Percentiles rank a stretch among this genome's conserved stretches.
Evolutionary conservation across 2,113 vertebrate genomes (phyloP).

Genomic region (Cygnus atratus): DNA sequence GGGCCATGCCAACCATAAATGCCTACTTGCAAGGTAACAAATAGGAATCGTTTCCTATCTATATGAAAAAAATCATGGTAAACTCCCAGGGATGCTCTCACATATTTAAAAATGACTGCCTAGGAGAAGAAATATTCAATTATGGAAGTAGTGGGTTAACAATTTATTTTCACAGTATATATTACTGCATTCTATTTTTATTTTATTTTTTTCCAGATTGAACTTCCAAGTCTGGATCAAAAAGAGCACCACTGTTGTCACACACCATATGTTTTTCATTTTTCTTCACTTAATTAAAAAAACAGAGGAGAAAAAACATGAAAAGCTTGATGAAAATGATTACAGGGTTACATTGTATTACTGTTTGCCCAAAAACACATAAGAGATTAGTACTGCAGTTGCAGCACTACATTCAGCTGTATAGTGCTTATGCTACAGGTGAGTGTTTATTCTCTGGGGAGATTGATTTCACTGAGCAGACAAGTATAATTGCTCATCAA

Average conservation of each 20-base stretch:
- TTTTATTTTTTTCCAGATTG: not conserved
- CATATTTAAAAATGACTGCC: not conserved
- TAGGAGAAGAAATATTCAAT: not conserved
- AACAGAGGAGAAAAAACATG: not conserved
- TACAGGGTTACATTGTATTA: not conserved
- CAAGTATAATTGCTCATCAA: constrained; percentile 10
- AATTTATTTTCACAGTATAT: not conserved
- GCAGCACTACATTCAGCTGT: not conserved
- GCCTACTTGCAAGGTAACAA: not conserved
- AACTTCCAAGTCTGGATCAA: not conserved
- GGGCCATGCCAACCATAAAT: not conserved
- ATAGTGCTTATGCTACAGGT: not conserved
- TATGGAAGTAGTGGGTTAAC: not conserved
- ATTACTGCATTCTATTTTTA: not conserved
- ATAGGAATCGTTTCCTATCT: not conserved
- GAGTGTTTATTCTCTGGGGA: not conserved
- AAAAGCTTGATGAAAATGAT: not conserved
- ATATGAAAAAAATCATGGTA: not conserved
- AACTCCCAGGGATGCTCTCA: not conserved
- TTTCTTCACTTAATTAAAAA: not conserved
- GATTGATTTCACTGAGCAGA: constrained; percentile 15
- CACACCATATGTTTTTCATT: not conserved
- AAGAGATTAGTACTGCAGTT: not conserved
- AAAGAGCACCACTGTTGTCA: not conserved
- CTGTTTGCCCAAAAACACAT: not conserved